Evolutionary conservation across 2,113 vertebrate species (phyloP), one percentile per base, ranked within the genome.

Genomic region (Benitochromis conjunctus): DNA sequence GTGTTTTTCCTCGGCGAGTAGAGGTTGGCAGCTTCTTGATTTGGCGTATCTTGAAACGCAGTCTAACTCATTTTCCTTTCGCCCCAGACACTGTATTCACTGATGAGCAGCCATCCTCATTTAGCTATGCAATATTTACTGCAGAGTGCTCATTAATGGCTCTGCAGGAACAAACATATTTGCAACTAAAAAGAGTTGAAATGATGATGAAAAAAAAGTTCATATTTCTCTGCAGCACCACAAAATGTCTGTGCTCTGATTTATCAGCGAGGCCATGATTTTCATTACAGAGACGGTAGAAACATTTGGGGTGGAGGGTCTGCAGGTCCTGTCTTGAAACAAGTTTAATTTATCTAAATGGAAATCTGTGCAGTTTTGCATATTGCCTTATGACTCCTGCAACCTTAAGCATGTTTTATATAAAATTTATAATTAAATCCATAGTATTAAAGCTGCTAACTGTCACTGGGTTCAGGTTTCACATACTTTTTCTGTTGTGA

Each of bases 71-170:
- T 85, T 71, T 83, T 54, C 82, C 80, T 81, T 83, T 89, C 62
- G 80, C 90, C 79, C 86, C 66, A 89, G 86, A 86, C 81, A 57
- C 81, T 85, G 86, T 83, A 83, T 66, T 89, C 86, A 91, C 82
- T 82, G 87, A 90, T 88, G 86, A 80, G 79, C 38, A 92, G 69
- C 82, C 81, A n/a, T 86, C 79, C 84, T 90, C 82, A 90, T 90
- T 91, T 89, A 85, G 82, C 89, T 58, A 26, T 77, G 82, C 77
- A 84, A 62, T 87, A 90, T 89, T 88, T 93, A 89, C 89, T 86
- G 85, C 80, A 78, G 76, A 85, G 85, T 48, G 66, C 85, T 89
- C 86, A 88, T 91, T 92, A 92, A 93, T 88, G 83, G 79, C 80
- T 74, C 69, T 29, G 36, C 64, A 83, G 80, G 64, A 85, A 83